These are phyloP conservation scores for Hephaestus fuliginosus DNA, from an alignment of 2,797 vertebrate genomes.

Conservation along the genomic window DNA sequence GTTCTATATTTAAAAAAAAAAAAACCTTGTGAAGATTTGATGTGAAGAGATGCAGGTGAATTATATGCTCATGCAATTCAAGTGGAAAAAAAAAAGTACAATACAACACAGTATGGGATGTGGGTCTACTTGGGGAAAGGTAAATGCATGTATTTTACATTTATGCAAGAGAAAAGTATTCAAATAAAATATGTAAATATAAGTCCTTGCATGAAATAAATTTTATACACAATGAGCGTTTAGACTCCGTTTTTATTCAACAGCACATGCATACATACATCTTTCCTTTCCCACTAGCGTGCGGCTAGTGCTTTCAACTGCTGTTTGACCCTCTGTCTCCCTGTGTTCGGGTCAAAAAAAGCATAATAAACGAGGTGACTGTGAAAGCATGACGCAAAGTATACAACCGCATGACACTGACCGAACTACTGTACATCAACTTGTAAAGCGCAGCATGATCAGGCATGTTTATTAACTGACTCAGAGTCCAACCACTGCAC, in stretches of 20 bases:
- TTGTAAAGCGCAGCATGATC: constrained; percentile 75
- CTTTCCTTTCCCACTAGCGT: constrained; percentile 60
- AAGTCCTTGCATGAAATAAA: constrained; percentile 99
- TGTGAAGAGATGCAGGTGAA: constrained; percentile 83
- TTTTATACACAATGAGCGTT: constrained; percentile 93
- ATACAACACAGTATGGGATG: constrained; percentile 76
- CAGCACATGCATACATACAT: constrained; percentile 83
- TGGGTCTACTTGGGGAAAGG: constrained; percentile 92
- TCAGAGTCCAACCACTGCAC: constrained; percentile 69
- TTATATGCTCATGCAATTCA: constrained; percentile 80
- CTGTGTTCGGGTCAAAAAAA: constrained; percentile 73
- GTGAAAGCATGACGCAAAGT: constrained; percentile 79
- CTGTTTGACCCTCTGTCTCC: constrained; percentile 74
- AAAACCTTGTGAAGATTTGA: constrained; percentile 88
- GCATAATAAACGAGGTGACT: constrained; percentile 59
- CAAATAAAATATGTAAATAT: constrained; percentile 88
- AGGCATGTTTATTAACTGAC: constrained; percentile 82
- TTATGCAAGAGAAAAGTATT: constrained; percentile 95
- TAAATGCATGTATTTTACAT: constrained; percentile 97
- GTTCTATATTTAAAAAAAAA: constrained; percentile 73
- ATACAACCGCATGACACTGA: constrained; percentile 80
- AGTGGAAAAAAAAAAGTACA: constrained; percentile 64
- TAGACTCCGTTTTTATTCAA: constrained; percentile 88
- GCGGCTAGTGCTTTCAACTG: constrained; percentile 59
- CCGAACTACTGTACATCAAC: constrained; percentile 67